Evolutionary conservation across 2,797 vertebrate species (phyloP).

Genomic region (Enteromius radiatus): DNA sequence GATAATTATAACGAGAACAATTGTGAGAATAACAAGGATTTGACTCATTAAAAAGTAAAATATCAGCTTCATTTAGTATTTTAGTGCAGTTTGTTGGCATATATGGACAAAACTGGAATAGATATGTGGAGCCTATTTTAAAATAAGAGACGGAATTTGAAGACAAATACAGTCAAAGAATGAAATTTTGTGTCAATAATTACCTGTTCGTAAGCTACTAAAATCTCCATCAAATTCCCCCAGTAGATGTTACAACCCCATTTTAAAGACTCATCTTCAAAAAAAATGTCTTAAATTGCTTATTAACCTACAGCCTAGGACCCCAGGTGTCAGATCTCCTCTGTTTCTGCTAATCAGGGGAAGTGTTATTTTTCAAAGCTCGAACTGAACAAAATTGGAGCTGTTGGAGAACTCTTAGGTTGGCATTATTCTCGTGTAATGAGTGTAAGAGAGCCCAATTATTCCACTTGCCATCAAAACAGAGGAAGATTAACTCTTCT

Average conservation of each 20-base stretch:
- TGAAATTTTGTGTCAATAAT: slow-evolving; percentile 58
- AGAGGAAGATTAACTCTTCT: slow-evolving; percentile 75
- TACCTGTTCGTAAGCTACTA: slow-evolving; percentile 64
- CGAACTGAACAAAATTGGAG: slow-evolving; percentile 74
- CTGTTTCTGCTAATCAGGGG: slow-evolving; percentile 65
- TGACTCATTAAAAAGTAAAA: slow-evolving; percentile 63
- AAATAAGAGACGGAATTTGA: slow-evolving; percentile 33
- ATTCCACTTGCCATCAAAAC: slow-evolving; percentile 81
- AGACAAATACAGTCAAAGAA: slow-evolving; percentile 33
- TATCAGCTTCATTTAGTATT: slow-evolving; percentile 49
- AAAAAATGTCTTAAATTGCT: slow-evolving; percentile 71
- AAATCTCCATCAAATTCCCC: slow-evolving; percentile 61
- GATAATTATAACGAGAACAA: slow-evolving; percentile 68
- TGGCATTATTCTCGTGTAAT: slow-evolving; percentile 78
- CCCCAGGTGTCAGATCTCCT: slow-evolving; percentile 63
- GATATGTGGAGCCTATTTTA: slow-evolving; percentile 37
- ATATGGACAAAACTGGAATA: background rate
- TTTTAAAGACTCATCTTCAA: slow-evolving; percentile 72
- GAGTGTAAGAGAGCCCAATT: slow-evolving; percentile 81
- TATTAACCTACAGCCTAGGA: slow-evolving; percentile 71
- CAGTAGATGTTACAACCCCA: slow-evolving; percentile 64
- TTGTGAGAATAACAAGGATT: slow-evolving; percentile 64
- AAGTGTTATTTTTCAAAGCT: slow-evolving; percentile 76
- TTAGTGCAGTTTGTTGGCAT: background rate
- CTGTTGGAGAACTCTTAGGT: slow-evolving; percentile 74